phyloP scores from a whole-genome alignment of 2,888 invertebrate species.

The Eledona agricola region DNA sequence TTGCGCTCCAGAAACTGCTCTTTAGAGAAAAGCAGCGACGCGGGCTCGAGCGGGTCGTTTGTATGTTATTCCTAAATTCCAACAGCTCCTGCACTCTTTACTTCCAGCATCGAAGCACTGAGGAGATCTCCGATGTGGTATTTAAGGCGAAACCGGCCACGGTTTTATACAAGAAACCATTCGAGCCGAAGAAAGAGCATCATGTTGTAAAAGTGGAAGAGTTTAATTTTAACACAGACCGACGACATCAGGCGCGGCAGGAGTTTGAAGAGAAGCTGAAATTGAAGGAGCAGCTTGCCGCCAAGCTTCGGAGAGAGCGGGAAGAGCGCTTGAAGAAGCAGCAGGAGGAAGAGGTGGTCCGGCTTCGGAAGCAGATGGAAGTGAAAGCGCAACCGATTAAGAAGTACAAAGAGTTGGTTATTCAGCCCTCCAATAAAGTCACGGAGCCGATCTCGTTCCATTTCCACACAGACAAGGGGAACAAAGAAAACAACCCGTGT shows the following conservation, averaged over 20 bases:
- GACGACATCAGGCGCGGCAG: slow-evolving; percentile 69
- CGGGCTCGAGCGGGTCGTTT: slow-evolving; percentile 30
- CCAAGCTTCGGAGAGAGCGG: slow-evolving; percentile 47
- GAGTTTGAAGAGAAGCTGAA: slow-evolving; percentile 68
- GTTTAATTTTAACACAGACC: slow-evolving; percentile 72
- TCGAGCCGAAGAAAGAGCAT: slow-evolving; percentile 67
- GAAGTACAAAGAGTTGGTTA: slow-evolving; percentile 63
- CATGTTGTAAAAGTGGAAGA: slow-evolving; percentile 64
- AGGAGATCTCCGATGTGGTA: background rate
- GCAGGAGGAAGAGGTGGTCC: slow-evolving; percentile 65
- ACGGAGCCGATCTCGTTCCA: slow-evolving; percentile 74
- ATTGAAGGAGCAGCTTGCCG: slow-evolving; percentile 64
- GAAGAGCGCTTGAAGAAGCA: slow-evolving; percentile 54
- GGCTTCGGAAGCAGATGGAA: slow-evolving; percentile 67
- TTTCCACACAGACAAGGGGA: slow-evolving; percentile 52
- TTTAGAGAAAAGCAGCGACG: slow-evolving; percentile 22
- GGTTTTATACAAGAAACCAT: slow-evolving; percentile 73
- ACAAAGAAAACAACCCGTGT: slow-evolving; percentile 44
- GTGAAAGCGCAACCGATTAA: slow-evolving; percentile 73
- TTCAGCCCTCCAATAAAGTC: slow-evolving; percentile 66
- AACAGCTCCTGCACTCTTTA: background rate
- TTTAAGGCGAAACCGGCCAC: slow-evolving; percentile 72
- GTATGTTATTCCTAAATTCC: slow-evolving; percentile 48
- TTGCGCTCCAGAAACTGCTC: slow-evolving; percentile 8
- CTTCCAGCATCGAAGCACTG: slow-evolving; percentile 7